These are phyloP conservation scores for Pemphigus obesinymphae DNA, from an alignment of 1,140 invertebrate species.

Conservation along the genomic window DNA sequence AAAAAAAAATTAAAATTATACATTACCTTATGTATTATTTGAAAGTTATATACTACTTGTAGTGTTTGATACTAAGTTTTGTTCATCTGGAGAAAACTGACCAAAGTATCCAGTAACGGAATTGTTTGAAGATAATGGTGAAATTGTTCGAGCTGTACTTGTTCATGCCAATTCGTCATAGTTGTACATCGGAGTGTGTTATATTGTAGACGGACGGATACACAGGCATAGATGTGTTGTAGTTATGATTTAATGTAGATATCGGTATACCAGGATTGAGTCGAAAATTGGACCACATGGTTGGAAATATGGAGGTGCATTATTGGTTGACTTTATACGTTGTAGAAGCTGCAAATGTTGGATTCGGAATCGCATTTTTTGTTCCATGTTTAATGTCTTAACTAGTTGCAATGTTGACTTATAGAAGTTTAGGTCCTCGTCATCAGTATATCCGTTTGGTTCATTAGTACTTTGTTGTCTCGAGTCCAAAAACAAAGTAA, in stretches of 20 bases:
- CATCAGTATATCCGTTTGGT: constrained; percentile 16
- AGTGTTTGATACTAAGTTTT: background rate
- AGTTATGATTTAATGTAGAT: constrained; percentile 8
- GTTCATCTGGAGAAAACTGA: constrained; percentile 1
- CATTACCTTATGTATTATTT: constrained; percentile 5
- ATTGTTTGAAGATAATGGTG: background rate
- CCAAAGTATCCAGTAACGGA: background rate
- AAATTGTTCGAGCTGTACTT: background rate
- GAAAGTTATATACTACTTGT: constrained; percentile 1
- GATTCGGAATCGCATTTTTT: constrained; percentile 17
- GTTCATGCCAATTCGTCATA: background rate
- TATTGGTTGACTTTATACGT: constrained; percentile 17
- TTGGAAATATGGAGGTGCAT: constrained; percentile 10
- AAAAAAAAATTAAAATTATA: background rate
- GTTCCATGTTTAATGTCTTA: constrained; percentile 12
- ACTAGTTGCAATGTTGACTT: constrained; percentile 22
- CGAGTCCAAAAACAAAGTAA: constrained; percentile 23
- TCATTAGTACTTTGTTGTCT: constrained; percentile 17
- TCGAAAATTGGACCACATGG: background rate
- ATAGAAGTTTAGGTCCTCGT: constrained; percentile 22
- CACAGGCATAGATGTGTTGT: background rate
- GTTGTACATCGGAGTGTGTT: background rate
- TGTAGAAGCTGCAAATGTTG: constrained; percentile 5
- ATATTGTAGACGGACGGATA: background rate
- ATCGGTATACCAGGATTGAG: background rate